Conservation (phyloP, 2,888 invertebrate genomes). For the Hypsopygia costalis region DNA sequence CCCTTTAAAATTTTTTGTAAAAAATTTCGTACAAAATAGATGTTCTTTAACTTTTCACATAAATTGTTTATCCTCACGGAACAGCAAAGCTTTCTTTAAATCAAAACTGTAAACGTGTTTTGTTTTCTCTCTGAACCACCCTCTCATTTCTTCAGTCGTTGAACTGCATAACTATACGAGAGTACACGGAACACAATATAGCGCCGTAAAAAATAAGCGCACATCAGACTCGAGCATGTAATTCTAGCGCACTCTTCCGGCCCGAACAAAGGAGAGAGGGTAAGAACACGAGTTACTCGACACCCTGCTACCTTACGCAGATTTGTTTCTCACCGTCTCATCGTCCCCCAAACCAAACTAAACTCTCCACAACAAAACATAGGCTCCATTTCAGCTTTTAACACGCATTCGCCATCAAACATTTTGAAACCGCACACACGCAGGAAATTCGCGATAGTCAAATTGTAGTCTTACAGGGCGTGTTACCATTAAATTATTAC, state of each 20-base stretch:
- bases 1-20: too few species aligned
- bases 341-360: slow-evolving; percentile 43
- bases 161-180: slow-evolving; percentile 74
- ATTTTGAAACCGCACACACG: slow-evolving; percentile 52
- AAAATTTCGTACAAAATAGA: too few species aligned
- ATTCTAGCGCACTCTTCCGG: slow-evolving; percentile 81
- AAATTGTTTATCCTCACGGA: slow-evolving; percentile 25
- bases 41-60: not conserved
- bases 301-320: slow-evolving; percentile 78
- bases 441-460: slow-evolving; percentile 80
- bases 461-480: slow-evolving; percentile 78
- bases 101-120: slow-evolving; percentile 64
- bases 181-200: slow-evolving; percentile 73
- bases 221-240: slow-evolving; percentile 80
- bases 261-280: slow-evolving; percentile 79
- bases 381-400: slow-evolving; percentile 47
- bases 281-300: slow-evolving; percentile 81
- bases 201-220: slow-evolving; percentile 79
- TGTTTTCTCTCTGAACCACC: slow-evolving; percentile 59
- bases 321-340: slow-evolving; percentile 73
- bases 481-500: slow-evolving; percentile 72
- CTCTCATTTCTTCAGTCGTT: slow-evolving; percentile 74
- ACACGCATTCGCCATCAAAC: slow-evolving; percentile 43
- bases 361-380: slow-evolving; percentile 45
- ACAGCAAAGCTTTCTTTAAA: slow-evolving; percentile 41